phyloP scores from a whole-genome alignment of 2,888 invertebrate species.

The Crossocerus cetratus region DNA sequence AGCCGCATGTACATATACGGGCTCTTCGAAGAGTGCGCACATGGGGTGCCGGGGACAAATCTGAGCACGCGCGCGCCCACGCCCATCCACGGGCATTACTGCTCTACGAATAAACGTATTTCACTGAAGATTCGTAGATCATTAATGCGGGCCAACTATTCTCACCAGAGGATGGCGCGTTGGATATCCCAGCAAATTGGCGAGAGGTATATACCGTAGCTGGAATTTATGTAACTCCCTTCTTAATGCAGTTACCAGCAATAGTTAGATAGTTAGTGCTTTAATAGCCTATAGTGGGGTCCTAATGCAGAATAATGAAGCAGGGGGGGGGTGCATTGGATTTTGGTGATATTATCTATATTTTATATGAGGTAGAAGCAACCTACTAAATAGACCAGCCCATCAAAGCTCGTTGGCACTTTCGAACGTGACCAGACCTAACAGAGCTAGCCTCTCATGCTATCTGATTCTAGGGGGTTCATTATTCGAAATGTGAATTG shows the following conservation, averaged over 20 bases:
- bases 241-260: not conserved
- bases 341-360: not conserved
- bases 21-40: no score
- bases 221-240: not conserved
- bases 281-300: no score
- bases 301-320: not conserved
- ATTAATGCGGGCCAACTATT: conserved; percentile 10
- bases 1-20: no score
- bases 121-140: conserved; percentile 21
- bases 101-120: conserved; percentile 26
- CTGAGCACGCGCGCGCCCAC: not conserved
- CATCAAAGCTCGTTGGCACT: not conserved
- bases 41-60: no score
- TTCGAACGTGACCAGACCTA: not conserved
- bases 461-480: conserved; percentile 19
- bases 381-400: not conserved
- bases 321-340: not conserved
- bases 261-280: no score
- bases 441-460: not conserved
- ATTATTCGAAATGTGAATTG: conserved; percentile 30
- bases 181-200: not conserved
- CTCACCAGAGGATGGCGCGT: not conserved
- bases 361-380: not conserved
- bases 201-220: not conserved
- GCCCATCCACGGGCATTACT: conserved; percentile 19